Base-by-base conservation (phyloP, 2,113 vertebrate genomes). In the Microcebus ravelobensis region DNA sequence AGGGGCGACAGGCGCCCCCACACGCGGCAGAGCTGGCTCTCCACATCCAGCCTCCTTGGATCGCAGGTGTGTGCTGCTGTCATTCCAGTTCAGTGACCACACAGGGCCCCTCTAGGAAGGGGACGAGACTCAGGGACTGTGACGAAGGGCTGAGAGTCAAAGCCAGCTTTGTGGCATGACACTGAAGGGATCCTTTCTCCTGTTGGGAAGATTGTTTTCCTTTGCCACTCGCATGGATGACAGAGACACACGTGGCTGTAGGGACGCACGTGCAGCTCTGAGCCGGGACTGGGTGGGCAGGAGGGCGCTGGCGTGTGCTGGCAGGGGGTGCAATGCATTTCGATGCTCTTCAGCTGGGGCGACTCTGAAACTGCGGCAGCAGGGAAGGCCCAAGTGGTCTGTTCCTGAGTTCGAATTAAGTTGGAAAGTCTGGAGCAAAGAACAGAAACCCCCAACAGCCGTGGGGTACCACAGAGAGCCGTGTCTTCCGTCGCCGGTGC, bases 11-110 rank as follows among this genome's bases (percentile, higher is more conserved):
- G 91, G 96, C 50, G 81, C 14, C 88, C 80, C 57, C 88, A 27
- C 80, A 93, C 95, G 96, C 90, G 71, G 0, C 0, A 20, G 92
- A 92, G 85, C 87, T 83, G 89, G 87, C 97, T 98, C 95, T 96
- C 87, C 71, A 59, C 89, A 31, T 96, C 89, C 65, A 39, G 95
- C 97, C 34, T 79, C 76, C 97, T 98, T 96, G 97, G 98, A 98
- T 97, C 96, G 93, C 94, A 96, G 96, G 97, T 97, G 93, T 95
- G 67, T 96, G 73, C 95, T 97, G 95, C 89, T 92, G 94, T 98
- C 95, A 96, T 96, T 98, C 94, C 96, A 97, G 84, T 94, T 92
- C 96, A 97, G 93, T 96, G 97, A 96, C 96, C 94, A 63, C 96
- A 92, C 81, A 96, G 97, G 96, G 94, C 97, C 97, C 29, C 96